Conservation (phyloP, 1,140 invertebrate species). For the Ephestia elutella region DNA sequence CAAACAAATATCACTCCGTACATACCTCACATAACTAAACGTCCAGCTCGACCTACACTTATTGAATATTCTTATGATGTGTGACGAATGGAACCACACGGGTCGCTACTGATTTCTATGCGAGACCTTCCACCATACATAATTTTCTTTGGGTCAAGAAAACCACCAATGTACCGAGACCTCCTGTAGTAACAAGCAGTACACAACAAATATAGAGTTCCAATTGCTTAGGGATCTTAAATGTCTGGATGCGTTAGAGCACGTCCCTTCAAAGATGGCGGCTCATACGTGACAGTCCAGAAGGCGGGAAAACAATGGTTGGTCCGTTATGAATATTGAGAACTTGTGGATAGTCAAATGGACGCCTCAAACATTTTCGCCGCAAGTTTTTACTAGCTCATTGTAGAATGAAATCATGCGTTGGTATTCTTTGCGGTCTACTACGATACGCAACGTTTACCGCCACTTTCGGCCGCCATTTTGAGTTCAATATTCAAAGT, state of each 20-base stretch:
- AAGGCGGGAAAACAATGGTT: slow-evolving; percentile 57
- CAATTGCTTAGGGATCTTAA: slow-evolving; percentile 30
- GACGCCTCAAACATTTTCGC: slow-evolving; percentile 49
- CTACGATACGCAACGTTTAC: slow-evolving; percentile 34
- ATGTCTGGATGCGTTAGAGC: slow-evolving; percentile 40
- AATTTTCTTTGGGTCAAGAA: slow-evolving; percentile 64
- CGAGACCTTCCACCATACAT: slow-evolving; percentile 42
- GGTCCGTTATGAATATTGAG: slow-evolving; percentile 65
- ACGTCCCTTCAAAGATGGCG: slow-evolving; percentile 61
- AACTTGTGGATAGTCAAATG: slow-evolving; percentile 40
- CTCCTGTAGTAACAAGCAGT: slow-evolving; percentile 21
- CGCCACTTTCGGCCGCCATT: slow-evolving; percentile 23
- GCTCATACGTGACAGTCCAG: slow-evolving; percentile 51
- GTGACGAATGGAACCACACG: slow-evolving; percentile 27
- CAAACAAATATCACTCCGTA: slow-evolving; percentile 4
- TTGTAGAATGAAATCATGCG: slow-evolving; percentile 44
- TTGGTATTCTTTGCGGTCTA: slow-evolving; percentile 49
- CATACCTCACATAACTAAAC: slow-evolving; percentile 23
- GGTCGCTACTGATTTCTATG: slow-evolving; percentile 43
- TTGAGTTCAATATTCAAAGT: slow-evolving; percentile 30
- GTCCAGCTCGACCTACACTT: slow-evolving; percentile 23
- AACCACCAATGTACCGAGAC: slow-evolving; percentile 39
- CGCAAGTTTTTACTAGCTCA: slow-evolving; percentile 37
- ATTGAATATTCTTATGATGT: slow-evolving; percentile 36
- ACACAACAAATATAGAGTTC: slow-evolving; percentile 15